These are phyloP conservation scores for Agelastica alni DNA, from an alignment of 2,888 invertebrate genomes.

Conservation along the genomic window DNA sequence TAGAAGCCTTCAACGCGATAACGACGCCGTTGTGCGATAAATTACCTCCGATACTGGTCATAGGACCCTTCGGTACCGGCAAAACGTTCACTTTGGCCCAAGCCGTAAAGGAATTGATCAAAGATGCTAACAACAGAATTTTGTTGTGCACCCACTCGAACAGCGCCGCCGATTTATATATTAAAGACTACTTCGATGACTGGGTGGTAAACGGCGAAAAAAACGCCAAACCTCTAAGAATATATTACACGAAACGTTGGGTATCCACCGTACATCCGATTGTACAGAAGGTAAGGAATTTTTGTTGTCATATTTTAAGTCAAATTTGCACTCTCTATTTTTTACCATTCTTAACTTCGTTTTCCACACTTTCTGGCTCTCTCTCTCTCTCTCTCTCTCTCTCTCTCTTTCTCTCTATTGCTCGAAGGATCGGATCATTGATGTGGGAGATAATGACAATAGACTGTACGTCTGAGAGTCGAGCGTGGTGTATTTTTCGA, in stretches of 20 bases:
- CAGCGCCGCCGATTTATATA: slow-evolving; percentile 83
- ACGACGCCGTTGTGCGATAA: slow-evolving; percentile 66
- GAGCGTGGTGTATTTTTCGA: too few relatives aligned
- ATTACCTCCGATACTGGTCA: slow-evolving; percentile 73
- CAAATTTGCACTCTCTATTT: too few relatives aligned
- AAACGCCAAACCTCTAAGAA: slow-evolving; percentile 72
- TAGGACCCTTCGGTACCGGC: slow-evolving; percentile 84
- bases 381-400: too few relatives aligned
- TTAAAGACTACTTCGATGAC: slow-evolving; percentile 80
- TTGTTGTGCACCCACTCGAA: slow-evolving; percentile 87
- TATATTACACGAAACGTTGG: slow-evolving; percentile 81
- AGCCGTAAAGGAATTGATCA: slow-evolving; percentile 70
- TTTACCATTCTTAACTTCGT: too few relatives aligned
- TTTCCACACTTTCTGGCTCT: too few relatives aligned
- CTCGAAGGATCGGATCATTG: too few relatives aligned
- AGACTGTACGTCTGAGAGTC: too few relatives aligned
- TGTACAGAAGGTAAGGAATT: slow-evolving; percentile 63
- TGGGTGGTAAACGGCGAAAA: slow-evolving; percentile 71
- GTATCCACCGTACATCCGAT: slow-evolving; percentile 74
- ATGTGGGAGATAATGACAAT: too few relatives aligned
- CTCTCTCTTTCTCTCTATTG: too few relatives aligned
- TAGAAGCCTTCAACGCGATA: slow-evolving; percentile 77
- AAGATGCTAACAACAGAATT: slow-evolving; percentile 68
- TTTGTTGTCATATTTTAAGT: too few relatives aligned
- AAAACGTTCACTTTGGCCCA: slow-evolving; percentile 82